phyloP scores from a whole-genome alignment of 2,797 vertebrate species.

The Phyllotis vaccarum region DNA sequence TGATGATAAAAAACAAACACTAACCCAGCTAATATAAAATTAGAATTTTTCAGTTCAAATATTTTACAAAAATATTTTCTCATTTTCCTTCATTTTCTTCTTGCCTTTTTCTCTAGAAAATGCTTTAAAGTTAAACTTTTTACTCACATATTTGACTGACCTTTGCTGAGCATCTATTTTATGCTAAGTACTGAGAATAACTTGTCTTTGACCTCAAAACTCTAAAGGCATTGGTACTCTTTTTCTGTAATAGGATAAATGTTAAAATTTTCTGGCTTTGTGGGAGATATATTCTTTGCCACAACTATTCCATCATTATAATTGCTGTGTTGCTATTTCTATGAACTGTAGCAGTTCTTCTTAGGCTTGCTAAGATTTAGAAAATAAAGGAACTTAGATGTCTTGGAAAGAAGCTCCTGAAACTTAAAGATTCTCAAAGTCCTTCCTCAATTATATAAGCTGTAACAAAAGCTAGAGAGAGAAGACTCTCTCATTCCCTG shows the following conservation, averaged over 20 bases:
- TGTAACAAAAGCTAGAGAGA: not conserved
- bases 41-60: not conserved
- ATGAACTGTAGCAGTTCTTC: not conserved
- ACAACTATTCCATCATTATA: not conserved
- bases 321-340: not conserved
- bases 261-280: conserved; percentile 59
- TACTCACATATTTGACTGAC: not conserved
- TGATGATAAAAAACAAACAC: not conserved
- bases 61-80: not conserved
- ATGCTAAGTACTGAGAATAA: conserved; percentile 17
- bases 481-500: not conserved
- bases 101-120: not conserved
- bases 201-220: conserved; percentile 24
- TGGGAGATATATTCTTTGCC: not conserved
- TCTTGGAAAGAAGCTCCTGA: not conserved
- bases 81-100: not conserved
- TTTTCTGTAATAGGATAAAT: not conserved
- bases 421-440: not conserved
- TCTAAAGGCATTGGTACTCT: not conserved
- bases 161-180: not conserved
- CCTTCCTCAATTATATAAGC: not conserved
- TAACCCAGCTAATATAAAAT: not conserved
- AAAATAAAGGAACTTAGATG: not conserved
- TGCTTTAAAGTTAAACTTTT: not conserved
- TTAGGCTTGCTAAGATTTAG: not conserved